Evolutionary conservation across 2,797 vertebrate species (phyloP), one percentile per base, ranked within the genome.

Genomic region (Pipistrellus pipistrellus): DNA sequence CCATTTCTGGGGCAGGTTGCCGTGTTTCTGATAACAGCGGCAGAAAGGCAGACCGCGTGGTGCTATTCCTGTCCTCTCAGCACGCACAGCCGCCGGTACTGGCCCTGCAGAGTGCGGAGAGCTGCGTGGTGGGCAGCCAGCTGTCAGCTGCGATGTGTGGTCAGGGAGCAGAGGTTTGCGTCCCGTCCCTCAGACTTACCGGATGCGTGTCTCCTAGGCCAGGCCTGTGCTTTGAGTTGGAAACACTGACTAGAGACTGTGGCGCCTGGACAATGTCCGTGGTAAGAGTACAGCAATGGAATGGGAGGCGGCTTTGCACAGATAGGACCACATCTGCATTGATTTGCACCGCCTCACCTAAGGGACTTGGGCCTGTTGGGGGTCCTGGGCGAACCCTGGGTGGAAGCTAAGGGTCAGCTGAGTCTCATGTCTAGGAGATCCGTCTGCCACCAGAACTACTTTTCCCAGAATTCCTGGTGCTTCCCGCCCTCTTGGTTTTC

Each of bases 321-420:
- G 13, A 59, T 6, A 17, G 48, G 48, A 17, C 7, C 44, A 8
- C 4, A 8, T 44, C 27, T 21, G 27, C 38, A 9, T 7, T 3
- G 27, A 27, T 9, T 23, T 38, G 9, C 1, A 3, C 38, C 15
- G 0, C n/a, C 59, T 21, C 35, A 8, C 41, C 2, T 4, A 20
- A 20, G 41, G 38, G 27, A 9, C 57, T 38, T 3, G 57, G 38
- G 18, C 75, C 30, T 23, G 10, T 20, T 6, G 27, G 57, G 27
- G 78, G 18, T 14, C 57, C 55, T 0, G 6, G 57, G 5, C 9
- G 12, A 23, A 14, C 12, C 57, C 10, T n/a, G 2, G 1, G 2
- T 1, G 4, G 11, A n/a, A 1, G n/a, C 11, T 8, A 8, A 15
- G 18, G 27, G 41, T 6, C 18, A 23, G 20, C 41, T 46, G 21